Percentiles rank a stretch among this genome's conserved stretches.
Conservation (phyloP, 37 sponge, comb jelly and placozoan genomes). For the Cliona cf. orientalis region DNA sequence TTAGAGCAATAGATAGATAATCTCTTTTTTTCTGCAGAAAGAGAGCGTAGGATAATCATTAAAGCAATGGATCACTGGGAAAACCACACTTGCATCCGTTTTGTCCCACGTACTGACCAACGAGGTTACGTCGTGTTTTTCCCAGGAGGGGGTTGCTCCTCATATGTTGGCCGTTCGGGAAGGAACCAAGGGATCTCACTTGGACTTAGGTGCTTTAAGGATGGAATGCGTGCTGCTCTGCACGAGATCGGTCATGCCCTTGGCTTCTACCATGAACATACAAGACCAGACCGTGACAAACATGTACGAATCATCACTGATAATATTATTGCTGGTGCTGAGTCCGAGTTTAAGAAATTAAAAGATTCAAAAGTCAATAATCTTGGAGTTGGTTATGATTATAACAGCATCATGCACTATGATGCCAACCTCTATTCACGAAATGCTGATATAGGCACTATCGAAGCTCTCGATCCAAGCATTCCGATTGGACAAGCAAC, state of each 20-base stretch:
- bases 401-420: constrained; percentile 91
- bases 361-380: constrained; percentile 29
- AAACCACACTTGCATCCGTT: too few species aligned
- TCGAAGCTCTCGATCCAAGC: constrained; percentile 39
- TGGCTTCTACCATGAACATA: constrained; percentile 80
- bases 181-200: constrained; percentile 36
- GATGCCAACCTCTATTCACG: constrained; percentile 1
- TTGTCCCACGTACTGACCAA: not conserved
- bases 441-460: constrained; percentile 25
- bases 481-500: constrained; percentile 59
- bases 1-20: not conserved
- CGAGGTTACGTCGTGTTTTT: not conserved
- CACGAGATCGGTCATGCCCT: constrained; percentile 79
- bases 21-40: too few species aligned
- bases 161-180: constrained; percentile 23
- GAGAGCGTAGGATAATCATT: too few species aligned
- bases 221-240: constrained; percentile 9
- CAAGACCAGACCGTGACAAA: constrained; percentile 69
- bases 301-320: constrained; percentile 36
- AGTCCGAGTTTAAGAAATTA: constrained; percentile 1
- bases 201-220: constrained; percentile 8
- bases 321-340: constrained; percentile 20
- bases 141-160: not conserved
- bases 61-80: too few species aligned
- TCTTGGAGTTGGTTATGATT: constrained; percentile 76